Percentiles rank a stretch among this genome's conserved stretches.
Evolutionary conservation across 1,140 invertebrate genomes (phyloP).

Genomic region (Geopemphigus sp.): DNA sequence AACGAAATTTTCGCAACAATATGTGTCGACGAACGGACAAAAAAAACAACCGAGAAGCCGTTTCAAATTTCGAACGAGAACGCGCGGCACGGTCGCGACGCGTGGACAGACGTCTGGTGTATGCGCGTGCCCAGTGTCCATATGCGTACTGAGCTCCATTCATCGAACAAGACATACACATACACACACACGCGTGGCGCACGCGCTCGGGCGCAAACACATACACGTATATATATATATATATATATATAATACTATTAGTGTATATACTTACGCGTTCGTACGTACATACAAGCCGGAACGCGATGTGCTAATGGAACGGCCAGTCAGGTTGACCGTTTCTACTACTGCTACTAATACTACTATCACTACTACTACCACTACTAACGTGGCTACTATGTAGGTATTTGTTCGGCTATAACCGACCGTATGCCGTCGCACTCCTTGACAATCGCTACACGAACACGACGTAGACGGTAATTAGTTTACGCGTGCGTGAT

Average conservation of each 20-base stretch:
- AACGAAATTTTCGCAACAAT: neutral
- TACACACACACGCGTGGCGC: neutral
- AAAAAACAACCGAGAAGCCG: neutral
- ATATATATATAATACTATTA: too few relatives aligned
- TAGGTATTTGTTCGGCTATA: neutral
- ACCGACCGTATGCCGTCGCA: too few relatives aligned
- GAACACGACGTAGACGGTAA: too few relatives aligned
- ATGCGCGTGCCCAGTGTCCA: slow-evolving; percentile 32
- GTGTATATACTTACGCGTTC: too few relatives aligned
- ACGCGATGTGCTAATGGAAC: neutral
- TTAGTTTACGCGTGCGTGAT: too few relatives aligned
- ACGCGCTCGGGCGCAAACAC: neutral
- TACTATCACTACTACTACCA: neutral
- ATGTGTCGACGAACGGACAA: neutral
- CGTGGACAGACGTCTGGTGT: neutral
- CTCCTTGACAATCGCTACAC: too few relatives aligned
- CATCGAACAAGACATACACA: neutral
- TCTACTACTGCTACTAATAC: neutral
- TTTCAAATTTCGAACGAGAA: neutral
- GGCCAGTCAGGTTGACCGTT: slow-evolving; percentile 25
- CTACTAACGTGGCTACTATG: neutral
- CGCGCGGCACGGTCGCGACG: neutral
- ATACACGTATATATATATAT: too few relatives aligned
- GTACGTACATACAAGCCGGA: neutral
- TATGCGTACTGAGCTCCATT: slow-evolving; percentile 37